Base-by-base conservation (phyloP, 1,140 invertebrate genomes). In the Psilanteris sp. region DNA sequence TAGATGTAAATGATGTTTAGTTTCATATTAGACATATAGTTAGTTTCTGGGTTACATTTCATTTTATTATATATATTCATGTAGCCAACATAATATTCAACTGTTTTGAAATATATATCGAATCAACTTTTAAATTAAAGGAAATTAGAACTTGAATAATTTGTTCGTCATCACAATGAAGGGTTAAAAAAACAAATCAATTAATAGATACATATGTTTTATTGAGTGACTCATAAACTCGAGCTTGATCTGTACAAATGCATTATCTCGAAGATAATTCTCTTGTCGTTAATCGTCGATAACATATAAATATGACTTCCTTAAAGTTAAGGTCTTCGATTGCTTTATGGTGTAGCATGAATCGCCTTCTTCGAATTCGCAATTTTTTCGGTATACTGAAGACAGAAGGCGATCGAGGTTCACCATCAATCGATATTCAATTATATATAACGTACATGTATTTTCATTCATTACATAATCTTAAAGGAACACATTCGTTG, bases 201-300 rank as follows among this genome's bases (percentile, higher is more conserved):
- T 62, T 52, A 70, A 70, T 76, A 76, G 43, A 55, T 77, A 67
- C 59, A 15, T 66, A 72, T 59, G 22, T 48, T 77, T 77, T 77
- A 77, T 77, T 77, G 34, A 27, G 31, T 61, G 61, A 77, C 74
- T 77, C 74, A 68, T 61, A 67, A 64, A 77, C 41, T 72, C 61
- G 74, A 77, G 74, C 72, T 57, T 43, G 24, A 61, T 72, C 74
- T 77, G 74, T 77, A 77, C 74, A 77, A 77, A 68, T 55, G 59
- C 31, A 77, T 77, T 72, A 77, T 77, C 74, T 67, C 67, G 3
- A 13, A 10, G 74, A 77, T 77, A 77, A 77, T 77, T 71, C 4
- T 62, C 11, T 55, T 32, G 26, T 61, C 24, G 18, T 52, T 64
- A 41, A 48, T 52, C 31, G 31, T 72, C 37, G 10, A 55, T 62